A percentile compares a stretch with the other conserved stretches of the same genome.
Conservation (phyloP, 2,113 vertebrate species). For the Excalfactoria chinensis region DNA sequence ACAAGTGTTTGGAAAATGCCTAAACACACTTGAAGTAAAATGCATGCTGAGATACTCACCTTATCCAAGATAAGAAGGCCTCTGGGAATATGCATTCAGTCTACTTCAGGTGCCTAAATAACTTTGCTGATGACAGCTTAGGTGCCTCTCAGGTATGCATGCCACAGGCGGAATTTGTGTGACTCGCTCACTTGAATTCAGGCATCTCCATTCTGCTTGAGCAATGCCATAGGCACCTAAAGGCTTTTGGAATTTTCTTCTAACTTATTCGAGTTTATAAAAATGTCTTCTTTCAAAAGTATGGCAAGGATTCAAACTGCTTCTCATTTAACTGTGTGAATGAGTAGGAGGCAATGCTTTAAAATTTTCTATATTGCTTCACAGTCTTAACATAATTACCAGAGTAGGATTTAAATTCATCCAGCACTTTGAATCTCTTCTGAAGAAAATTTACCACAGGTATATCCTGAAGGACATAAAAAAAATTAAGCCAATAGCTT, state of each 20-base stretch:
- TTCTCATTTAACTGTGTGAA: background rate
- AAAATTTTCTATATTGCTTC: background rate
- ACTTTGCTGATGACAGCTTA: conserved; percentile 58
- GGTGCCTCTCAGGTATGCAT: conserved; percentile 60
- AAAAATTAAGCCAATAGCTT: background rate
- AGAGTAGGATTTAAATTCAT: background rate
- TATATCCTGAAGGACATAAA: background rate
- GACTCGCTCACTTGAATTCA: conserved; percentile 30
- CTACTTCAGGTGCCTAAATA: conserved; percentile 52
- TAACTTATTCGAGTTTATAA: background rate
- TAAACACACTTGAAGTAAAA: conserved; percentile 12
- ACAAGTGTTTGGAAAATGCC: background rate
- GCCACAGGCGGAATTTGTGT: conserved; percentile 49
- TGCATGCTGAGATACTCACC: conserved; percentile 14
- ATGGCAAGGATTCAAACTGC: background rate
- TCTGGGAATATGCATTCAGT: conserved; percentile 36
- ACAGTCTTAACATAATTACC: background rate
- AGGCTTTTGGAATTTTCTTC: conserved; percentile 8
- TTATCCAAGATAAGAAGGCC: conserved; percentile 39
- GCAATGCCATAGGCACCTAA: background rate
- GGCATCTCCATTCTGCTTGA: conserved; percentile 15
- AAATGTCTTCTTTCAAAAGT: conserved; percentile 17
- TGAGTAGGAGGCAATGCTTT: background rate
- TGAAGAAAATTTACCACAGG: background rate
- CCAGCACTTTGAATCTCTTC: background rate